These are phyloP conservation scores for Mesoligia furuncula DNA, from an alignment of 2,888 invertebrate species.

Conservation along the genomic window DNA sequence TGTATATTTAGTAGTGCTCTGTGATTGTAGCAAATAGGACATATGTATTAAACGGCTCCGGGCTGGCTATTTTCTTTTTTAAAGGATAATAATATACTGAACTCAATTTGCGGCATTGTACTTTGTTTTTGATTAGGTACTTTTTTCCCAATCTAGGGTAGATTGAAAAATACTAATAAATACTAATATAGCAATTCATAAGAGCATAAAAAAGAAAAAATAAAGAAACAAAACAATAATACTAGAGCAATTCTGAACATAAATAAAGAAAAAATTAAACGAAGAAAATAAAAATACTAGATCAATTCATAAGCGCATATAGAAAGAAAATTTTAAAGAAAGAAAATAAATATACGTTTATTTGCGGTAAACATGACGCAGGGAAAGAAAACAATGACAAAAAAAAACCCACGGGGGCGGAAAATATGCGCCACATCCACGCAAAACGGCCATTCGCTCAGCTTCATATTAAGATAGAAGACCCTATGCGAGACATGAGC, in stretches of 20 bases:
- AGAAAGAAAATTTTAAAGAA: too few relatives aligned
- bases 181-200: too few relatives aligned
- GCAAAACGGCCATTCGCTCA: neutral
- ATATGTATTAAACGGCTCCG: neutral
- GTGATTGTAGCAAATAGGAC: neutral
- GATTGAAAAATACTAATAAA: neutral
- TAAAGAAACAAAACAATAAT: too few relatives aligned
- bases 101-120: neutral
- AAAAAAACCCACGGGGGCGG: neutral
- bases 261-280: too few relatives aligned
- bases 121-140: neutral
- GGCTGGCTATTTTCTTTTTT: neutral
- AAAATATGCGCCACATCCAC: neutral
- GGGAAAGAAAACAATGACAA: neutral
- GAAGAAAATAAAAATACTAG: neutral
- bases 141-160: neutral
- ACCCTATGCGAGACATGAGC: neutral
- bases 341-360: neutral
- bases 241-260: too few relatives aligned
- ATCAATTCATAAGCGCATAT: neutral
- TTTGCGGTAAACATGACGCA: neutral
- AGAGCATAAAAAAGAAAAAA: neutral
- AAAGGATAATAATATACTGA: neutral
- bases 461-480: too few relatives aligned
- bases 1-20: neutral